These are phyloP conservation scores for Petrocephalus schoutedeni DNA, from an alignment of 2,797 vertebrate genomes.

Conservation along the genomic window DNA sequence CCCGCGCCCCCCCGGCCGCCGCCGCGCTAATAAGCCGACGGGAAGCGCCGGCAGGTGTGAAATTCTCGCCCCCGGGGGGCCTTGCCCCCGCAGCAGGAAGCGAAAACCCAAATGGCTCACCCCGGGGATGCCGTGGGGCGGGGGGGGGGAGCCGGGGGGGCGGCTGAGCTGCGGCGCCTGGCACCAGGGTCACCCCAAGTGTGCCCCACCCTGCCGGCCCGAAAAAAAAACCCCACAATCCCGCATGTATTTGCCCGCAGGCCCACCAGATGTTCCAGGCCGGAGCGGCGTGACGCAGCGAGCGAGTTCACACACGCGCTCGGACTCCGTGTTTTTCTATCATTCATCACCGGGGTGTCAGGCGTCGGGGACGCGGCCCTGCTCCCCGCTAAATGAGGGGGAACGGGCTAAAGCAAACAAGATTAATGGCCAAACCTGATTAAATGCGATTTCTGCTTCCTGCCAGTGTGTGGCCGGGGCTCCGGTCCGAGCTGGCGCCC, in stretches of 20 bases:
- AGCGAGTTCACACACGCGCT: conserved; percentile 32
- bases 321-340: conserved; percentile 50
- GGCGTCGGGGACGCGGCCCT: conserved; percentile 60
- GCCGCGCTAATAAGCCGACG: not conserved
- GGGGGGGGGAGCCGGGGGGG: not conserved
- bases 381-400: conserved; percentile 49
- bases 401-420: conserved; percentile 55
- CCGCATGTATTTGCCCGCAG: conserved; percentile 29
- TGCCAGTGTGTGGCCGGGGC: conserved; percentile 40
- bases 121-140: not conserved
- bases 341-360: conserved; percentile 55
- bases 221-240: conserved; percentile 10
- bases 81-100: not conserved
- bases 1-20: no score
- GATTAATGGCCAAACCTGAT: conserved; percentile 53
- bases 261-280: conserved; percentile 46
- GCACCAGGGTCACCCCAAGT: not conserved
- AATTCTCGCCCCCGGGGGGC: not conserved
- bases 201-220: conserved; percentile 5
- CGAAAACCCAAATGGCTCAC: conserved; percentile 11
- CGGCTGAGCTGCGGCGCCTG: not conserved
- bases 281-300: not conserved
- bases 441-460: conserved; percentile 53
- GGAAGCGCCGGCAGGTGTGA: not conserved
- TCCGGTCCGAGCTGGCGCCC: conserved; percentile 39